A percentile compares a stretch with the other conserved stretches of the same genome.
phyloP scores from a whole-genome alignment of 2,113 vertebrate genomes.

The Herpetotheres cachinnans region DNA sequence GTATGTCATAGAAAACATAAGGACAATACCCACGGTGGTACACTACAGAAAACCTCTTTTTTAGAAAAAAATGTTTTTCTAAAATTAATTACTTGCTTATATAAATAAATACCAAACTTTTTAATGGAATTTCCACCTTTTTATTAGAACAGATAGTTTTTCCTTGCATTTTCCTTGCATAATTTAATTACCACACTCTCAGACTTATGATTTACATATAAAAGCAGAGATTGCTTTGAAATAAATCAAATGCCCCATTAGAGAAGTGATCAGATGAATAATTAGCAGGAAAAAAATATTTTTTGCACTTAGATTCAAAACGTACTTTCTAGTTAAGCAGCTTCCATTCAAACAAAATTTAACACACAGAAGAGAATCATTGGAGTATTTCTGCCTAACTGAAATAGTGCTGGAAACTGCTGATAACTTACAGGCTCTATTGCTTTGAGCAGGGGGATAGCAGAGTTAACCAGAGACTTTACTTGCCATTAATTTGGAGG shows the following conservation, averaged over 20 bases:
- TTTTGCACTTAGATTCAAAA: not conserved
- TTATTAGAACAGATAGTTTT: conserved; percentile 10
- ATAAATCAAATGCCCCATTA: conserved; percentile 37
- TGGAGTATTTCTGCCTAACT: not conserved
- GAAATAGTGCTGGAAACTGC: not conserved
- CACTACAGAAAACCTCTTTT: not conserved
- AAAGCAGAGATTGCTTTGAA: conserved; percentile 47
- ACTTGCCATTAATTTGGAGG: not conserved
- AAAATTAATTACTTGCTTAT: not conserved
- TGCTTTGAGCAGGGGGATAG: not conserved
- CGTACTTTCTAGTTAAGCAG: not conserved
- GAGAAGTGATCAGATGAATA: conserved; percentile 33
- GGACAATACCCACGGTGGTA: not conserved
- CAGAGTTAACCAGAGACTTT: not conserved
- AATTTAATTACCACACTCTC: conserved; percentile 37
- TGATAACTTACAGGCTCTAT: not conserved
- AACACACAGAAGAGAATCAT: not conserved
- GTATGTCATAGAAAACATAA: not conserved
- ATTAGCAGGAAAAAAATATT: not conserved
- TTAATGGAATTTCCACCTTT: not conserved
- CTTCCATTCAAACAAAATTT: not conserved
- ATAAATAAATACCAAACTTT: not conserved
- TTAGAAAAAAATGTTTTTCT: not conserved
- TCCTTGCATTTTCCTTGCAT: not conserved
- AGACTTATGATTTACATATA: conserved; percentile 40